A percentile compares a stretch with the other conserved stretches of the same genome.
phyloP scores from a whole-genome alignment of 1,140 invertebrate genomes.

The Papilio dardanus region DNA sequence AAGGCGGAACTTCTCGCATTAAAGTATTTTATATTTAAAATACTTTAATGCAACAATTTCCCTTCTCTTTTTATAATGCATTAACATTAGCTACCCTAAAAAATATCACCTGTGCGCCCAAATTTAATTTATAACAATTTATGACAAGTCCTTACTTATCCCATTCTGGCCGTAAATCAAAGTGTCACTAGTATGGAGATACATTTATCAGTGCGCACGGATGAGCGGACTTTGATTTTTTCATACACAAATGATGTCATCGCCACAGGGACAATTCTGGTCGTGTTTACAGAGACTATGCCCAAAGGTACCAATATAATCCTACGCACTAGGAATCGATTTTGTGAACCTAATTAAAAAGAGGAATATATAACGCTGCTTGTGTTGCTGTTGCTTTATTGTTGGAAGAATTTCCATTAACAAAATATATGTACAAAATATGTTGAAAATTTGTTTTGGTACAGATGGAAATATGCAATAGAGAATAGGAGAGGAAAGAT shows the following conservation, averaged over 20 bases:
- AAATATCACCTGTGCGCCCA: too few species aligned
- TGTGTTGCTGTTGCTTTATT: too few species aligned
- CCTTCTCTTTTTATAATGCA: too few species aligned
- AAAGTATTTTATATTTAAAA: too few species aligned
- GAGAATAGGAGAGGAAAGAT: too few species aligned
- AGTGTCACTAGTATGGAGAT: conserved; percentile 1
- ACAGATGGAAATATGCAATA: background rate
- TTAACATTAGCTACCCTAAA: too few species aligned
- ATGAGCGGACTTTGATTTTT: conserved; percentile 20
- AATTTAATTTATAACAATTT: too few species aligned
- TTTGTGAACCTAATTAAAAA: background rate
- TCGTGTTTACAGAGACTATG: background rate
- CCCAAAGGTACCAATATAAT: background rate
- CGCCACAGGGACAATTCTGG: conserved; percentile 4
- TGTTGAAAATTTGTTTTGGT: background rate
- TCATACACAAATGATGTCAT: conserved; percentile 36
- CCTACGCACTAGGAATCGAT: background rate
- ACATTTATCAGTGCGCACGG: conserved; percentile 32
- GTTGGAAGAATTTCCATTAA: background rate
- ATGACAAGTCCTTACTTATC: too few species aligned
- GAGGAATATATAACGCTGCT: too few species aligned
- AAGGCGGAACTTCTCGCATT: too few species aligned
- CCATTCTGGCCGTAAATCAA: background rate
- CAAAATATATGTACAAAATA: background rate
- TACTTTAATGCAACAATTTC: too few species aligned